Conservation (phyloP, 2,113 vertebrate genomes). For the Lagopus leucura region DNA sequence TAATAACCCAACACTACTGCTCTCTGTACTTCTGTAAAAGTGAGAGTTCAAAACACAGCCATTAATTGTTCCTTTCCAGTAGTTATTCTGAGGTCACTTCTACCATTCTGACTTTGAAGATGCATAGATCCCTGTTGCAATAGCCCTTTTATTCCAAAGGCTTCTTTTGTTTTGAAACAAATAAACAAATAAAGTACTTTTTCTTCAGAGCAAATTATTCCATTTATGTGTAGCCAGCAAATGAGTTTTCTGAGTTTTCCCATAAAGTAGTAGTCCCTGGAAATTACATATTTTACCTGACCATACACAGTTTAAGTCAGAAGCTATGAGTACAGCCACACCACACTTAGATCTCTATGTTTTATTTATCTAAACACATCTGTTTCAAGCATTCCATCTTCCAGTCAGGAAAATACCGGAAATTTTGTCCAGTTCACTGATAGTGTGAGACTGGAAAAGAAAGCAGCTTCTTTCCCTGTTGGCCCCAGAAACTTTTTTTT, state of each 20-base stretch:
- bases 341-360: not conserved
- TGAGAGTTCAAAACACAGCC: not conserved
- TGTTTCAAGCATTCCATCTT: not conserved
- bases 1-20: not conserved
- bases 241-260: not conserved
- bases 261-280: not conserved
- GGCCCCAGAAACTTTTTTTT: not conserved
- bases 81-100: not conserved
- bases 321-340: not conserved
- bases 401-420: not conserved
- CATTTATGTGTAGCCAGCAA: not conserved
- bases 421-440: not conserved
- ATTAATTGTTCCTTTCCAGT: not conserved
- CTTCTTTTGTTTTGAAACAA: slow-evolving; percentile 28
- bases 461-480: not conserved
- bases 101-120: not conserved
- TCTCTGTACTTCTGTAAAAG: not conserved
- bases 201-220: slow-evolving; percentile 19
- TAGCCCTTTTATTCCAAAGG: slow-evolving; percentile 15
- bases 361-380: not conserved
- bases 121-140: not conserved
- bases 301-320: not conserved
- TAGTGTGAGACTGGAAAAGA: not conserved
- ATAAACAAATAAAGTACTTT: slow-evolving; percentile 16
- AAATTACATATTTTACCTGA: not conserved